Conservation (phyloP, 2,888 invertebrate species). For the Cheilosia grossa region DNA sequence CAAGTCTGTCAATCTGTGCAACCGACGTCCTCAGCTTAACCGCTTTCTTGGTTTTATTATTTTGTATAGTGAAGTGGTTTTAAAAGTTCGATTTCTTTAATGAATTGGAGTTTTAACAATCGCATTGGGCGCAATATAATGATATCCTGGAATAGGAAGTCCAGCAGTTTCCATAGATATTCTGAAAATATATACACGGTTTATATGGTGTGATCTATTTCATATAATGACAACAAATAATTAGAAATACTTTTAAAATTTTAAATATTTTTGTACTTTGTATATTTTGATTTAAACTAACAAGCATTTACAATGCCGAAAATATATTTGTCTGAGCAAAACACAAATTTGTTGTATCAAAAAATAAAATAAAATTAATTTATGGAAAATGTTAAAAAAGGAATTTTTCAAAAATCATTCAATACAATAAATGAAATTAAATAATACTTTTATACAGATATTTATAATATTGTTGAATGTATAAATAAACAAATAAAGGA, state of each 20-base stretch:
- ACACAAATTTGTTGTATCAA: slow-evolving; percentile 26
- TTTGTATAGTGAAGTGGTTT: slow-evolving; percentile 33
- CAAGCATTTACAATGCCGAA: slow-evolving; percentile 67
- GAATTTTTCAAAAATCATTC: slow-evolving; percentile 43
- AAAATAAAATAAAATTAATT: slow-evolving; percentile 9
- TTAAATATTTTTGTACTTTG: slow-evolving; percentile 12
- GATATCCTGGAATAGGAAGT: slow-evolving; percentile 94
- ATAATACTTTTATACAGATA: slow-evolving; percentile 31
- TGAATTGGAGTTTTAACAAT: slow-evolving; percentile 96
- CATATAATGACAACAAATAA: slow-evolving; percentile 19
- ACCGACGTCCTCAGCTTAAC: slow-evolving; percentile 39
- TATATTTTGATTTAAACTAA: slow-evolving; percentile 30
- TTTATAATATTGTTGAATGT: slow-evolving; percentile 55
- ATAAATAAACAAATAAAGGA: slow-evolving; percentile 69
- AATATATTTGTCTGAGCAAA: slow-evolving; percentile 65
- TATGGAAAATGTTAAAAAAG: slow-evolving; percentile 30
- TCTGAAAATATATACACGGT: slow-evolving; percentile 85
- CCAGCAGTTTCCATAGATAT: slow-evolving; percentile 98
- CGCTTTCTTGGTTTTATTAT: slow-evolving; percentile 41
- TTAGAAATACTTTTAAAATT: slow-evolving; percentile 18
- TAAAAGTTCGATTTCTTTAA: slow-evolving; percentile 83
- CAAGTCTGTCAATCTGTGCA: slow-evolving; percentile 20
- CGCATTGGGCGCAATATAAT: slow-evolving; percentile 96
- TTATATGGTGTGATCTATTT: slow-evolving; percentile 37
- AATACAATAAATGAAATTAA: slow-evolving; percentile 33